Conservation (phyloP, 2,888 invertebrate genomes). For the Tuberolachnus salignus region DNA sequence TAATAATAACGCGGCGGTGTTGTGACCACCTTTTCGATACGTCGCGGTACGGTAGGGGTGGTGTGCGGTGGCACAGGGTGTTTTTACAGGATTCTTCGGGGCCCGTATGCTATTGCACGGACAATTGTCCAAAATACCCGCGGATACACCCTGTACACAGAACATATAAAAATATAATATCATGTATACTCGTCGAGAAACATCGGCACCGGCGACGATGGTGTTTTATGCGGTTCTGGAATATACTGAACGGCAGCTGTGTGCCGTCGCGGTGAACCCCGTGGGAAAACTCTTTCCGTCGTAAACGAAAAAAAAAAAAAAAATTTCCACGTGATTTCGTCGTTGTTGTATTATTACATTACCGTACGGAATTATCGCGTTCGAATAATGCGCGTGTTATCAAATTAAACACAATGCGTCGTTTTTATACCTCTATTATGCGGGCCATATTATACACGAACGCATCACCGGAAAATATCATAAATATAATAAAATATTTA, state of each 20-base stretch:
- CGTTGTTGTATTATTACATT: constrained; percentile 12
- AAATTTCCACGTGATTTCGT: constrained; percentile 44
- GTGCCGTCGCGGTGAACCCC: constrained; percentile 32
- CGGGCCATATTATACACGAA: no score
- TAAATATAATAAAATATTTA: no score
- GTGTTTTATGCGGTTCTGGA: constrained; percentile 29
- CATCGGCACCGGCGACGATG: neutral
- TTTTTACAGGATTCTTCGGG: no score
- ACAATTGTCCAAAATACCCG: no score
- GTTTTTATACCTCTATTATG: no score
- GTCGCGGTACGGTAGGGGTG: neutral
- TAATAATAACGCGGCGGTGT: neutral
- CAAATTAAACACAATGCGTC: neutral
- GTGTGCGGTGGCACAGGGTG: no score
- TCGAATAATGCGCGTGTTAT: constrained; percentile 21
- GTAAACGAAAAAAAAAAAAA: constrained; percentile 25
- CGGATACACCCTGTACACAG: no score
- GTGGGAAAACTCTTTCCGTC: constrained; percentile 48
- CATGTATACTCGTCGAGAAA: constrained; percentile 7
- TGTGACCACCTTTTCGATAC: constrained; percentile 28
- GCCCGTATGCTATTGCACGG: no score
- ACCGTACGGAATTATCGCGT: constrained; percentile 1
- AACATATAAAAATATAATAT: neutral
- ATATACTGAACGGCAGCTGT: constrained; percentile 48
- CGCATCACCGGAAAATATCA: no score